A percentile compares a stretch with the other conserved stretches of the same genome.
These are phyloP conservation scores for Agrotis segetum DNA, from an alignment of 2,888 invertebrate species.

Conservation along the genomic window DNA sequence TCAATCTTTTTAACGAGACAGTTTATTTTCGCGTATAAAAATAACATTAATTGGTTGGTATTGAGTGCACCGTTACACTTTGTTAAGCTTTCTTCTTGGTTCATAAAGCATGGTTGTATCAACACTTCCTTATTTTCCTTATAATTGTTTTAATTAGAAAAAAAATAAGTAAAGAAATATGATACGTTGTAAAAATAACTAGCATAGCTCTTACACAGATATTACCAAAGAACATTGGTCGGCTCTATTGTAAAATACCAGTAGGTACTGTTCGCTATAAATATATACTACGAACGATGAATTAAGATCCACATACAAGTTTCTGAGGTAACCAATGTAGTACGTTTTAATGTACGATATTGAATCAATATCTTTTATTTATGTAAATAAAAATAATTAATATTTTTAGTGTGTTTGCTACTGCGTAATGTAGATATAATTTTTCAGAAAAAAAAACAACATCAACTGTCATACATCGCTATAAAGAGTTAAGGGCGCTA, in stretches of 20 bases:
- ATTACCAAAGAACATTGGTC: not conserved
- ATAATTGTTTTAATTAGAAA: constrained; percentile 71
- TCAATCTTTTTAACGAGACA: not conserved
- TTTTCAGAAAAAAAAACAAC: too few relatives aligned
- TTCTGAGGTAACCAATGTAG: too few relatives aligned
- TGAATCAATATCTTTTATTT: too few relatives aligned
- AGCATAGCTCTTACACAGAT: not conserved
- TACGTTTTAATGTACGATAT: too few relatives aligned
- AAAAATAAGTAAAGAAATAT: constrained; percentile 51
- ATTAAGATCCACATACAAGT: too few relatives aligned
- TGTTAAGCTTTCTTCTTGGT: constrained; percentile 70
- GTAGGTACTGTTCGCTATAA: too few relatives aligned
- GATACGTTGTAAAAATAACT: constrained; percentile 5
- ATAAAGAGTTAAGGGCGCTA: too few relatives aligned
- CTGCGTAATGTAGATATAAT: too few relatives aligned
- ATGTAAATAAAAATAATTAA: too few relatives aligned
- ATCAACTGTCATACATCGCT: too few relatives aligned
- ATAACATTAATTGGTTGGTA: constrained; percentile 62
- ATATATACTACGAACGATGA: too few relatives aligned
- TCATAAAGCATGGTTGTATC: constrained; percentile 65
- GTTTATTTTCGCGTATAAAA: constrained; percentile 24
- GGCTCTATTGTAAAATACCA: not conserved
- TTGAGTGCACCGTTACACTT: constrained; percentile 68
- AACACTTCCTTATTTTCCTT: constrained; percentile 60
- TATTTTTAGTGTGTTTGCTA: too few relatives aligned